Evolutionary conservation across 2,113 vertebrate species (phyloP), one percentile per base, ranked within the genome.

Genomic region (Cettia cetti): DNA sequence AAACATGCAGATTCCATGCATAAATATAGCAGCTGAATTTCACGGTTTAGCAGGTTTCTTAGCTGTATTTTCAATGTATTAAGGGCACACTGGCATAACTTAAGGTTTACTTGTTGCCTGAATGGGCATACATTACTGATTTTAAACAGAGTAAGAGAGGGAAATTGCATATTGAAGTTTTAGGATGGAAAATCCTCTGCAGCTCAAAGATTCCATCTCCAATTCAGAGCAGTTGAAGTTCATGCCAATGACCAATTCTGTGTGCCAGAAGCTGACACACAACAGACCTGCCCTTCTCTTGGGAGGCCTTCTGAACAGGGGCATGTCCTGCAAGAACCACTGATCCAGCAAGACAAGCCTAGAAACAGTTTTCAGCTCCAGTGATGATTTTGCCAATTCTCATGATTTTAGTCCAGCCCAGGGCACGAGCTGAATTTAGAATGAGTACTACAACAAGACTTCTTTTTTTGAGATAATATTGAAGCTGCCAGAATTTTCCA

Each of bases 1-100:
- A 78, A 86, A 59, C 89, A 95, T 92, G 86, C 81, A 97, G 74
- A 80, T 90, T 86, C 91, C 86, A 94, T 91, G 92, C 83, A 86
- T 59, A 89, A 90, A 87, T 68, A 68, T 2, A 71, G 79, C 23
- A 94, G 74, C 45, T 49, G 39, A 94, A 78, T 64, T 72, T 82
- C 71, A 90, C 17, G 37, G 53, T 92, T 96, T 86, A 59, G 68
- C 53, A 74, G 52, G 31, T 50, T 89, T 91, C 85, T 95, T 93
- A 90, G 70, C 74, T 89, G 57, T 61, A 45, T 22, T 85, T 95
- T 91, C 74, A 95, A 63, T 2, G 22, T 53, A 79, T 56, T 85
- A 92, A 92, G 56, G 49, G n/a, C 86, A 93, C 44, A 61, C 13
- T 74, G 63, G 81, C 35, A 57, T 57, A 82, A 82, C 7, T 82